Evolutionary conservation across 2,888 invertebrate genomes (phyloP).

Genomic region (Rhagium mordax): DNA sequence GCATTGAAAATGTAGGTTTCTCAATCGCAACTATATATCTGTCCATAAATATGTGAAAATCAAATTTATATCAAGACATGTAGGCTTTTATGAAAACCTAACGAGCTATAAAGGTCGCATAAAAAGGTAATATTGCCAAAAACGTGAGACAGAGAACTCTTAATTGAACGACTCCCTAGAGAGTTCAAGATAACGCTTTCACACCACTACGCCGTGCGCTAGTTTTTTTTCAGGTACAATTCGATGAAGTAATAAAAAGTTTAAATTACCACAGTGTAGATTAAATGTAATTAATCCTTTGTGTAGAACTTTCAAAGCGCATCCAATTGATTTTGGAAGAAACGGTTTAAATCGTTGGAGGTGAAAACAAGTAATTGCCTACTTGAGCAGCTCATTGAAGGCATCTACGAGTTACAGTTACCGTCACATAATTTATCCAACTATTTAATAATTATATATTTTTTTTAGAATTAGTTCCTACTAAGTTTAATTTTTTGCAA

Average conservation of each 20-base stretch:
- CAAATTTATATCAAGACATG: neutral
- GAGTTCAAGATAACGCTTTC: conserved; percentile 5
- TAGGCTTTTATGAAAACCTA: neutral
- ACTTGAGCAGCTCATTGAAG: no score
- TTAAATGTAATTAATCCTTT: conserved; percentile 5
- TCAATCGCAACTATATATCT: neutral
- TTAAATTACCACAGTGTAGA: conserved; percentile 17
- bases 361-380: no score
- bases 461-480: no score
- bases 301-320: neutral
- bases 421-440: no score
- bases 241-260: conserved; percentile 22
- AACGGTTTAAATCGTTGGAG: neutral
- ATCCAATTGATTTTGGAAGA: neutral
- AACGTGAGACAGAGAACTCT: conserved; percentile 25
- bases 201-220: neutral
- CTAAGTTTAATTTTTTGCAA: no score
- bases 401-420: no score
- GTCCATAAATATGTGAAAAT: neutral
- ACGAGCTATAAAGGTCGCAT: conserved; percentile 9
- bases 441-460: no score
- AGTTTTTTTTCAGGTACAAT: neutral
- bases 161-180: conserved; percentile 23
- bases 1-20: neutral
- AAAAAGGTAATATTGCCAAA: conserved; percentile 15